Percentiles rank a stretch among this genome's conserved stretches.
Evolutionary conservation across 2,888 invertebrate species (phyloP).

Genomic region (Mesorhabditis belari): DNA sequence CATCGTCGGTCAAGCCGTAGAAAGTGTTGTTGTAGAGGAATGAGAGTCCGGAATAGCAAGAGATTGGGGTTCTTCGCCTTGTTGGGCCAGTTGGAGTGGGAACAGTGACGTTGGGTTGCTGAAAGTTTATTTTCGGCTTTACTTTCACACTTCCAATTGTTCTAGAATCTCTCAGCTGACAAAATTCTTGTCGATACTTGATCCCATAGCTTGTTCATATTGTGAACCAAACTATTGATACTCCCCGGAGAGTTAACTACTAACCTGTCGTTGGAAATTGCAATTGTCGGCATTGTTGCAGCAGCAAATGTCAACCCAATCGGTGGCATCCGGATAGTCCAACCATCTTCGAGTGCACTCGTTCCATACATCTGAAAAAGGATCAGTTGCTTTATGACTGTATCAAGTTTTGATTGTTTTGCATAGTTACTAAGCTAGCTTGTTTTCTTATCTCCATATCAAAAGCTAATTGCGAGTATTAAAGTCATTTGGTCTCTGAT

Average conservation of each 20-base stretch:
- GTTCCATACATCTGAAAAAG: neutral
- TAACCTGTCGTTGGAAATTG: conserved; percentile 18
- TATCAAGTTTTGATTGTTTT: no score
- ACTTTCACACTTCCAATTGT: neutral
- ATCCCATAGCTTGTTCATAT: neutral
- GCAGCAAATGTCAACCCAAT: neutral
- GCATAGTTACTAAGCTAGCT: no score
- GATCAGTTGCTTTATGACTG: no score
- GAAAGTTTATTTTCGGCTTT: neutral
- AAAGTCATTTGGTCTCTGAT: no score
- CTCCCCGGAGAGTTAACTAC: neutral
- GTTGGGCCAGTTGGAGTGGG: neutral
- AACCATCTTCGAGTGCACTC: neutral
- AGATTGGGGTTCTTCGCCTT: neutral
- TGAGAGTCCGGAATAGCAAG: neutral
- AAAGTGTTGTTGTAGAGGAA: conserved; percentile 13
- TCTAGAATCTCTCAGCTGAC: neutral
- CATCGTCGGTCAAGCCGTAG: neutral
- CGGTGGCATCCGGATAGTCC: neutral
- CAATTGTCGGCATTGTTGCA: conserved; percentile 19
- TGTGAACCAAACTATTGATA: neutral
- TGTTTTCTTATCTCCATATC: no score
- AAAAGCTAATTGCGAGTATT: no score
- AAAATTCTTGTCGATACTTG: neutral
- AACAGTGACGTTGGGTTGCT: neutral